A percentile compares a stretch with the other conserved stretches of the same genome.
phyloP scores from a whole-genome alignment of 2,113 vertebrate genomes.

The Tichodroma muraria region DNA sequence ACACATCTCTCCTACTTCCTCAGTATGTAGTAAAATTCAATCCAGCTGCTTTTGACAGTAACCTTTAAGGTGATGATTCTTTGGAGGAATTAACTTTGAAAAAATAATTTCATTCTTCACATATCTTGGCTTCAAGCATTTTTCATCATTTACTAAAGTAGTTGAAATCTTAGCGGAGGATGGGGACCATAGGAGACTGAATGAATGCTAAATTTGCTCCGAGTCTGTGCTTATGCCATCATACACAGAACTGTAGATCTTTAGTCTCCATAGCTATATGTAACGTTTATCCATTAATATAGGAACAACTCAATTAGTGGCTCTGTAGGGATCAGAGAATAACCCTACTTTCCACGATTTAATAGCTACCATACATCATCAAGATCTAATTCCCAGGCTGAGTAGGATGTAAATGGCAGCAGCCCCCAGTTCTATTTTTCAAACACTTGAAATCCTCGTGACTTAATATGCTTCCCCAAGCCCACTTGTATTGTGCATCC shows the following conservation, averaged over 20 bases:
- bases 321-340: slow-evolving; percentile 39
- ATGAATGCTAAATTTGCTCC: slow-evolving; percentile 45
- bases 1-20: neutral
- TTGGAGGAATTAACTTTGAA: slow-evolving; percentile 62
- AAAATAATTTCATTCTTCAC: slow-evolving; percentile 59
- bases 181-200: neutral
- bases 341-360: slow-evolving; percentile 50
- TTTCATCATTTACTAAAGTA: slow-evolving; percentile 67
- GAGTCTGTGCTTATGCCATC: slow-evolving; percentile 6
- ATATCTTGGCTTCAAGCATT: slow-evolving; percentile 52
- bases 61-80: slow-evolving; percentile 40
- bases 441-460: slow-evolving; percentile 29
- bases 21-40: slow-evolving; percentile 41
- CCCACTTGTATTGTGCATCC: neutral
- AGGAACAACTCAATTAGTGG: slow-evolving; percentile 70
- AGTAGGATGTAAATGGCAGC: slow-evolving; percentile 52
- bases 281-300: slow-evolving; percentile 63
- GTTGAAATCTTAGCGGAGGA: slow-evolving; percentile 52
- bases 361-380: slow-evolving; percentile 63
- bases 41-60: slow-evolving; percentile 55
- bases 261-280: slow-evolving; percentile 29
- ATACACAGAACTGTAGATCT: slow-evolving; percentile 1
- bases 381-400: slow-evolving; percentile 60
- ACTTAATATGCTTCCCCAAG: slow-evolving; percentile 2
- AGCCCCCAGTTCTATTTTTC: slow-evolving; percentile 11